Percentiles rank a stretch among this genome's conserved stretches.
Evolutionary conservation across 1,140 invertebrate genomes (phyloP).

Genomic region (Macrosteles quadrilineatus): DNA sequence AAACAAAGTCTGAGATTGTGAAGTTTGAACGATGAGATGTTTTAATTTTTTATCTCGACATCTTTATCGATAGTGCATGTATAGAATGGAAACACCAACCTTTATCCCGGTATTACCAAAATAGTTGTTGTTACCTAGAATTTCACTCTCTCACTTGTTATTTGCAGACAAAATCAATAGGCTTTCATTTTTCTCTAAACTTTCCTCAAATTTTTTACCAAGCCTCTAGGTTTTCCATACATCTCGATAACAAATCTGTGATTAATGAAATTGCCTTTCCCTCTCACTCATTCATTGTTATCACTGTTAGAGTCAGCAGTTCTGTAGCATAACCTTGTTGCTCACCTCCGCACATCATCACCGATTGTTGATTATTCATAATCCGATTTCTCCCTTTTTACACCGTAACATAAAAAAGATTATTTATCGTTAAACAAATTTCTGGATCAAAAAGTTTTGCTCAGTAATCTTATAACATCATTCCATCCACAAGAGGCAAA

Average conservation of each 20-base stretch:
- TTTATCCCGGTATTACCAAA: conserved; percentile 19
- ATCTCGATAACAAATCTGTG: conserved; percentile 28
- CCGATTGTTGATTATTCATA: not conserved
- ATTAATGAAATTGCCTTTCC: conserved; percentile 39
- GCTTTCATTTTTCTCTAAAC: conserved; percentile 13
- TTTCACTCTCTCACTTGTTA: conserved; percentile 23
- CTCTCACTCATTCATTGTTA: conserved; percentile 12
- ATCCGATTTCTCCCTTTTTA: not conserved
- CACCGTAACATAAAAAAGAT: not conserved
- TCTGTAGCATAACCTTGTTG: conserved; percentile 1
- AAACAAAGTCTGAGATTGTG: conserved; percentile 40
- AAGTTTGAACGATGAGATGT: conserved; percentile 39
- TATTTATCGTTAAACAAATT: not conserved
- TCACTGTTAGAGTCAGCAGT: conserved; percentile 12
- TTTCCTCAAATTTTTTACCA: not conserved
- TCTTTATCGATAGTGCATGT: conserved; percentile 30
- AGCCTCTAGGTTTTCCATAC: conserved; percentile 17
- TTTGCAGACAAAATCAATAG: conserved; percentile 25
- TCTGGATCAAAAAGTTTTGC: not conserved
- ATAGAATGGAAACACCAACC: conserved; percentile 33
- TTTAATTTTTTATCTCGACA: conserved; percentile 38
- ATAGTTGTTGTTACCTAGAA: not conserved
- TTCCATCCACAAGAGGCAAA: conserved; percentile 14
- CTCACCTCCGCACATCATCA: not conserved
- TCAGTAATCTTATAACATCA: not conserved